phyloP scores from a whole-genome alignment of 1,140 invertebrate species.

The Chlorops oryzae region DNA sequence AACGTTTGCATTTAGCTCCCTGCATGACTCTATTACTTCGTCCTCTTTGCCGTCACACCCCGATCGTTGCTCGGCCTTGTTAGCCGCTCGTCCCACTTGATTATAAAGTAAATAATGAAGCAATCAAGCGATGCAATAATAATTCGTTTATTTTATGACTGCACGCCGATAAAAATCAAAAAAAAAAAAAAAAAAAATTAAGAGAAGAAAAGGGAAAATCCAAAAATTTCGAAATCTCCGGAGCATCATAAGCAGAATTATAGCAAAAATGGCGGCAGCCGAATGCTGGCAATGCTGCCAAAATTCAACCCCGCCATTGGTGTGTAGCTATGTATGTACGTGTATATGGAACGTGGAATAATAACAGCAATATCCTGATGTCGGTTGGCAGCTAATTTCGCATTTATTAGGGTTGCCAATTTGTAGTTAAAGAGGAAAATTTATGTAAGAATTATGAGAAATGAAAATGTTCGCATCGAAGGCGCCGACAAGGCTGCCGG shows the following conservation, averaged over 20 bases:
- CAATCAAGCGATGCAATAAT: conserved; percentile 45
- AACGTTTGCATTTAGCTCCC: no score
- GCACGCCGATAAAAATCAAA: conserved; percentile 17
- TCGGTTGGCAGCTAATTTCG: conserved; percentile 29
- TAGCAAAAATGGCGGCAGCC: conserved; percentile 11
- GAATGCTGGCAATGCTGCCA: conserved; percentile 3
- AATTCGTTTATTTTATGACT: conserved; percentile 48
- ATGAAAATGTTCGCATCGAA: no score
- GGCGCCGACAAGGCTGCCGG: no score
- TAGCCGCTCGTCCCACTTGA: conserved; percentile 27
- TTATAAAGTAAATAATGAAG: conserved; percentile 43
- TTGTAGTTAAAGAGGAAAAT: conserved; percentile 17
- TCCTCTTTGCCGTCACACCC: no score
- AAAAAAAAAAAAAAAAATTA: conserved; percentile 1
- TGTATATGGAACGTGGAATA: neutral
- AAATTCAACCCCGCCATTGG: neutral
- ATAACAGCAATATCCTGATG: conserved; percentile 1
- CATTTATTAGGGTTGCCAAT: conserved; percentile 38
- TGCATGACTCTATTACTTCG: no score
- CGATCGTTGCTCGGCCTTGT: no score
- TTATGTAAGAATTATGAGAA: conserved; percentile 32
- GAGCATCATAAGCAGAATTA: neutral
- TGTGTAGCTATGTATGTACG: neutral
- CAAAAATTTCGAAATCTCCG: neutral
- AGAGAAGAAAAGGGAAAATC: neutral